phyloP scores from a whole-genome alignment of 2,113 vertebrate genomes.

The Fulmarus glacialis region DNA sequence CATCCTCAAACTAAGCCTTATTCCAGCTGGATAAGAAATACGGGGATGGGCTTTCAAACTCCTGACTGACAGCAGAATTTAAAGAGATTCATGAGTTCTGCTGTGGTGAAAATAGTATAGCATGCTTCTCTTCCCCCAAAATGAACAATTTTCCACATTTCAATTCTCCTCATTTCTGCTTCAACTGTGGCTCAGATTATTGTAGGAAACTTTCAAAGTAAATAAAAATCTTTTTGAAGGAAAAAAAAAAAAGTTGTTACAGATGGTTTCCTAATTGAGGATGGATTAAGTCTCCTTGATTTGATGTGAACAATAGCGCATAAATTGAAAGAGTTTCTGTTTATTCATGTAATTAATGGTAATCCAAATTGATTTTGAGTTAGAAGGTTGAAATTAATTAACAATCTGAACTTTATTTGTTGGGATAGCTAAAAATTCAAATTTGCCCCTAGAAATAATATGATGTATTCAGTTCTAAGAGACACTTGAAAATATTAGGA shows the following conservation, averaged over 20 bases:
- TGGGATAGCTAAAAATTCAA: slow-evolving; percentile 7
- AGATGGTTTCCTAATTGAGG: background rate
- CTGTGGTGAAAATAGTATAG: background rate
- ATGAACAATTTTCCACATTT: background rate
- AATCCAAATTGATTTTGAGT: slow-evolving; percentile 33
- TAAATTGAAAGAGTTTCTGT: background rate
- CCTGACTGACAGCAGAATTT: background rate
- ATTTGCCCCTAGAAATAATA: background rate
- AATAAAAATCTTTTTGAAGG: background rate
- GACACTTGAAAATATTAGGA: background rate
- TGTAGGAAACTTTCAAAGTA: background rate
- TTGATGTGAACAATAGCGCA: slow-evolving; percentile 9
- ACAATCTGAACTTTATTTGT: background rate
- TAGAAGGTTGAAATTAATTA: slow-evolving; percentile 30
- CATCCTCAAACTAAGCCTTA: background rate
- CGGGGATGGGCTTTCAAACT: background rate
- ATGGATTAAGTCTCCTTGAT: background rate
- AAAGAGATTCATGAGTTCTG: background rate
- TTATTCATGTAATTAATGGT: background rate
- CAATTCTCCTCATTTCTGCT: background rate
- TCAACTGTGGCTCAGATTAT: background rate
- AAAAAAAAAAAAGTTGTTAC: background rate
- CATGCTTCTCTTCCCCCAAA: background rate
- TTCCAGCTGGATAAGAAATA: background rate
- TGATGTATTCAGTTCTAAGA: background rate